These are phyloP conservation scores for Rhizomys pruinosus DNA, from an alignment of 2,113 vertebrate genomes.

Conservation along the genomic window DNA sequence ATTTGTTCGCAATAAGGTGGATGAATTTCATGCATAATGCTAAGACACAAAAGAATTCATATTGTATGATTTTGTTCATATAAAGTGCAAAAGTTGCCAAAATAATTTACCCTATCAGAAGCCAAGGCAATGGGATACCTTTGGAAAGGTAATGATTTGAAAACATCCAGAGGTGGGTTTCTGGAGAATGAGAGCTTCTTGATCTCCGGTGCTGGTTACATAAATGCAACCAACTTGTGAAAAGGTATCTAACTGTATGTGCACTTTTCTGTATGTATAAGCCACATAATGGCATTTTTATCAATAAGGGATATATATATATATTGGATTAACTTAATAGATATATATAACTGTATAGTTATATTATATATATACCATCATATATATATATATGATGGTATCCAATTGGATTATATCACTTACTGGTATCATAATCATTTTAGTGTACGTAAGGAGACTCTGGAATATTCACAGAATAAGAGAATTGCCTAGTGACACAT, in stretches of 20 bases:
- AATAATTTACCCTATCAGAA: not conserved
- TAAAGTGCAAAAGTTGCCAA: slow-evolving; percentile 19
- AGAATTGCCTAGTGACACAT: not conserved
- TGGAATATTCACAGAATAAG: not conserved
- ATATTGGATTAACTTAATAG: not conserved
- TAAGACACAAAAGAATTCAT: not conserved
- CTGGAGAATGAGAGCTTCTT: not conserved
- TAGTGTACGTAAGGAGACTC: not conserved
- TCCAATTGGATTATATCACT: not conserved
- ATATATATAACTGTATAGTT: too few relatives aligned
- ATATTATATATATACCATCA: too few relatives aligned
- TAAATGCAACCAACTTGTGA: not conserved
- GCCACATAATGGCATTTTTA: not conserved
- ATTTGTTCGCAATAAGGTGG: not conserved
- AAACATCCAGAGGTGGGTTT: not conserved
- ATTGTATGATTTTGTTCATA: not conserved
- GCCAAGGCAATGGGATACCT: not conserved
- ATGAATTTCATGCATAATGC: not conserved
- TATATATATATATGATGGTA: not conserved
- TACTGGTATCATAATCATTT: not conserved
- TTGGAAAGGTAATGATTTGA: not conserved
- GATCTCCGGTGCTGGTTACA: not conserved
- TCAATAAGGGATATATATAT: not conserved
- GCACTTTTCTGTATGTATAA: not conserved
- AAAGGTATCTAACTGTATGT: not conserved